Evolutionary conservation across 2,888 invertebrate genomes (phyloP).

Genomic region (Drosophila stalkeri): DNA sequence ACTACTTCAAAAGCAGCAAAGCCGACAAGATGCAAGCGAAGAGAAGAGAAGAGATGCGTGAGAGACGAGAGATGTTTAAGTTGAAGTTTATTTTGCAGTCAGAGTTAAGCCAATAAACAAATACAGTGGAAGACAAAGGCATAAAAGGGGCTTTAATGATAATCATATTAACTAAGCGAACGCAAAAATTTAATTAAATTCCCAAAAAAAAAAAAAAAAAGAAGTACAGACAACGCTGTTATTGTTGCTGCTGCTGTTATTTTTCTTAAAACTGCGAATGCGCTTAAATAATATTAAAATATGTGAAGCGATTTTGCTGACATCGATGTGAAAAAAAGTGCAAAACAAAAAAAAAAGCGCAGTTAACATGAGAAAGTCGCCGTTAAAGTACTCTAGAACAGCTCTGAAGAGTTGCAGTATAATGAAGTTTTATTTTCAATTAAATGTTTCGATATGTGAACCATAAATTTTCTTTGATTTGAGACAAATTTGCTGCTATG

Average conservation of each 20-base stretch:
- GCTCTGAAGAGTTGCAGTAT: neutral
- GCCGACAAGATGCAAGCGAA: slow-evolving; percentile 26
- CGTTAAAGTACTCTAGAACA: neutral
- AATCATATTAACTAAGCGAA: slow-evolving; percentile 66
- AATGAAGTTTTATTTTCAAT: neutral
- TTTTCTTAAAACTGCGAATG: slow-evolving; percentile 39
- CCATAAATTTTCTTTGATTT: neutral
- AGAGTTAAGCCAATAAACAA: slow-evolving; percentile 3
- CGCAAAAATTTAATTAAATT: slow-evolving; percentile 69
- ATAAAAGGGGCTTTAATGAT: slow-evolving; percentile 58
- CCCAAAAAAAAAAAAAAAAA: slow-evolving; percentile 51
- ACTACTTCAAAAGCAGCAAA: slow-evolving; percentile 50
- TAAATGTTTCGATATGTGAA: neutral
- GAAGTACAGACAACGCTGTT: slow-evolving; percentile 22
- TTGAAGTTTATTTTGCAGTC: slow-evolving; percentile 28
- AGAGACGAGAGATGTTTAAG: slow-evolving; percentile 5
- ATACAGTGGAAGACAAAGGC: slow-evolving; percentile 13
- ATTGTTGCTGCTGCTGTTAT: slow-evolving; percentile 3
- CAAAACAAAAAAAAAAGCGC: neutral
- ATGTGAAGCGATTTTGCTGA: slow-evolving; percentile 52
- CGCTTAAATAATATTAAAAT: slow-evolving; percentile 67
- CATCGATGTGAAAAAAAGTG: slow-evolving; percentile 57
- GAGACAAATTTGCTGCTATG: neutral
- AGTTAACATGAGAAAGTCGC: neutral
- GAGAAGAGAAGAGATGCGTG: neutral